These are phyloP conservation scores for Saccostrea cuccullata DNA, from an alignment of 1,140 invertebrate genomes.

Conservation along the genomic window DNA sequence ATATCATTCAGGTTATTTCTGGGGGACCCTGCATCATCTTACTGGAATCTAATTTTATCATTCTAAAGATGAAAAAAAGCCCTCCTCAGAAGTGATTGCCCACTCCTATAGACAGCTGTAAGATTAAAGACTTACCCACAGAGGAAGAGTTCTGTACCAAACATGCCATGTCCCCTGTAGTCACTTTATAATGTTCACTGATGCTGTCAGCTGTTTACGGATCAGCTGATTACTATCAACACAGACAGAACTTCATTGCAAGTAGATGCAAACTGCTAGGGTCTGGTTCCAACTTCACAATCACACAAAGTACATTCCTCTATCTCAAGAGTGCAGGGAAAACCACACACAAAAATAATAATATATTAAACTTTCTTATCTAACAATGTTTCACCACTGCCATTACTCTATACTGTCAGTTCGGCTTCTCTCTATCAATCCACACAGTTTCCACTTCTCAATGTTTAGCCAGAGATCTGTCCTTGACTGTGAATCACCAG, in stretches of 20 bases:
- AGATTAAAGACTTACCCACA: slow-evolving; percentile 1
- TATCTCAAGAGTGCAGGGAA: slow-evolving; percentile 24
- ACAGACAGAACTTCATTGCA: background rate
- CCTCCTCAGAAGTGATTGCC: background rate
- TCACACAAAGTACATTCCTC: background rate
- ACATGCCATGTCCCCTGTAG: slow-evolving; percentile 21
- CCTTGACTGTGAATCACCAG: background rate
- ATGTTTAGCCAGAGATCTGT: background rate
- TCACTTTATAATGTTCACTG: background rate
- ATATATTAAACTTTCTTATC: slow-evolving; percentile 18
- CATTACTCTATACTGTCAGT: background rate
- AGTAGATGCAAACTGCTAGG: background rate
- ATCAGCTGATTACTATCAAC: slow-evolving; percentile 27
- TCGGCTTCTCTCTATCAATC: background rate
- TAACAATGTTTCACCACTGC: slow-evolving; percentile 23
- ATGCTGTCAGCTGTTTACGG: background rate
- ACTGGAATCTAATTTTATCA: background rate
- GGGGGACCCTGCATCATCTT: background rate
- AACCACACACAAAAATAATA: slow-evolving; percentile 31
- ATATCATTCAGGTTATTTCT: background rate
- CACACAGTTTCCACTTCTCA: background rate
- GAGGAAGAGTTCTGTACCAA: slow-evolving; percentile 26
- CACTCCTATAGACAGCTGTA: slow-evolving; percentile 19
- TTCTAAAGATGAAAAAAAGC: background rate
- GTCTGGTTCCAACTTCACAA: background rate